Percentiles rank a stretch among this genome's conserved stretches.
phyloP scores from a whole-genome alignment of 2,797 vertebrate species.

The Moxostoma hubbsi region DNA sequence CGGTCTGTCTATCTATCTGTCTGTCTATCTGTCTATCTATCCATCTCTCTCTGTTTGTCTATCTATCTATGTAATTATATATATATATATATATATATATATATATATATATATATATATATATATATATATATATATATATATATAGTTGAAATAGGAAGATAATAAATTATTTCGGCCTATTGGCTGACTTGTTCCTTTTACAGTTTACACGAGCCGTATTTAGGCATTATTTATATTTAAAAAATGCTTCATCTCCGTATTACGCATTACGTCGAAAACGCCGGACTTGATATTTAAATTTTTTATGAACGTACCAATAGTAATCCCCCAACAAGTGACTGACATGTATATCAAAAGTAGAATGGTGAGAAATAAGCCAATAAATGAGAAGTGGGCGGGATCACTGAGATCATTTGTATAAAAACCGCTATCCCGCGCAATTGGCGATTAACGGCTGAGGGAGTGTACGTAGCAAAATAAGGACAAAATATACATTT shows the following conservation, averaged over 20 bases:
- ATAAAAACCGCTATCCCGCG: neutral
- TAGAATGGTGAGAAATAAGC: neutral
- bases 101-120: neutral
- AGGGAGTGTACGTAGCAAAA: no score
- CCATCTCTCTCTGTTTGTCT: no score
- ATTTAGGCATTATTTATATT: neutral
- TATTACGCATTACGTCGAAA: no score
- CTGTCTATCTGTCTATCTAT: no score
- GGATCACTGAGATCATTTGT: neutral
- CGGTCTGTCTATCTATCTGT: no score
- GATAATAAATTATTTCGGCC: neutral
- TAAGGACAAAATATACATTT: neutral
- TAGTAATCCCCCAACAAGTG: neutral
- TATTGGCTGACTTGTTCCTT: neutral
- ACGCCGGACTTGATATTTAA: neutral
- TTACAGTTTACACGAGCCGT: no score
- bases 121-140: neutral
- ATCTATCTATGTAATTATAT: neutral
- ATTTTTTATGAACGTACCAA: neutral
- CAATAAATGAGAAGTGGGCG: constrained; percentile 1
- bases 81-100: neutral
- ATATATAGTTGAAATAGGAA: no score
- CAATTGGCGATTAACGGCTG: no score
- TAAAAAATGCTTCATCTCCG: neutral
- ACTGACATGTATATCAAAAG: neutral